These are phyloP conservation scores for Chymomyza caudatula DNA, from an alignment of 2,888 invertebrate genomes.

Conservation along the genomic window DNA sequence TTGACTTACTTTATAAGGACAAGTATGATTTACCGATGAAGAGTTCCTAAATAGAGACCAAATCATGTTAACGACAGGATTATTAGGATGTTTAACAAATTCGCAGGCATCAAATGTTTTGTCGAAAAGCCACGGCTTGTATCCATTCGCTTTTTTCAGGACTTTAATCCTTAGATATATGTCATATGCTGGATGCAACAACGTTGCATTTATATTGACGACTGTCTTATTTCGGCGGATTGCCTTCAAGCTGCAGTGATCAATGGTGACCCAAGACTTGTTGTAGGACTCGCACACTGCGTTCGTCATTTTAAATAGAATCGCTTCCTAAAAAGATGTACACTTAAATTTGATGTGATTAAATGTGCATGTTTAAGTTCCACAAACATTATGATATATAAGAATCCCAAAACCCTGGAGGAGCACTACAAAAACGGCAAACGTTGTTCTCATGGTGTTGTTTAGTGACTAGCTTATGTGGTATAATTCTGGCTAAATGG, in stretches of 20 bases:
- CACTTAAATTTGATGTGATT: too few relatives aligned
- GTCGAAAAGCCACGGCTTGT: conserved; percentile 28
- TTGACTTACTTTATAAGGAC: conserved; percentile 34
- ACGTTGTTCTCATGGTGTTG: too few relatives aligned
- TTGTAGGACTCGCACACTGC: conserved; percentile 20
- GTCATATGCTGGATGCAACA: neutral
- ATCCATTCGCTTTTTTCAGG: conserved; percentile 18
- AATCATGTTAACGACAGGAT: conserved; percentile 4
- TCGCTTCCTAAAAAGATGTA: conserved; percentile 9
- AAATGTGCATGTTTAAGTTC: too few relatives aligned
- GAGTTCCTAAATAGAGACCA: conserved; percentile 6
- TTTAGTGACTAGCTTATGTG: too few relatives aligned
- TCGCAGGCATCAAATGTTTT: conserved; percentile 14
- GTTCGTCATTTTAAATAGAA: conserved; percentile 25
- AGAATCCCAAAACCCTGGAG: too few relatives aligned
- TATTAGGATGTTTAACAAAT: neutral
- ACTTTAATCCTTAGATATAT: neutral
- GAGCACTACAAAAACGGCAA: too few relatives aligned
- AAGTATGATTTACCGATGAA: conserved; percentile 21
- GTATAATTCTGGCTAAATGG: too few relatives aligned
- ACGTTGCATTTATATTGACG: neutral
- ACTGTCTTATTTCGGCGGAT: conserved; percentile 16
- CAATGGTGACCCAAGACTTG: conserved; percentile 18
- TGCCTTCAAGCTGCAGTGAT: conserved; percentile 8
- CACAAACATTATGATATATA: too few relatives aligned